phyloP scores from a whole-genome alignment of 2,113 vertebrate species.

The Burhinus bistriatus region DNA sequence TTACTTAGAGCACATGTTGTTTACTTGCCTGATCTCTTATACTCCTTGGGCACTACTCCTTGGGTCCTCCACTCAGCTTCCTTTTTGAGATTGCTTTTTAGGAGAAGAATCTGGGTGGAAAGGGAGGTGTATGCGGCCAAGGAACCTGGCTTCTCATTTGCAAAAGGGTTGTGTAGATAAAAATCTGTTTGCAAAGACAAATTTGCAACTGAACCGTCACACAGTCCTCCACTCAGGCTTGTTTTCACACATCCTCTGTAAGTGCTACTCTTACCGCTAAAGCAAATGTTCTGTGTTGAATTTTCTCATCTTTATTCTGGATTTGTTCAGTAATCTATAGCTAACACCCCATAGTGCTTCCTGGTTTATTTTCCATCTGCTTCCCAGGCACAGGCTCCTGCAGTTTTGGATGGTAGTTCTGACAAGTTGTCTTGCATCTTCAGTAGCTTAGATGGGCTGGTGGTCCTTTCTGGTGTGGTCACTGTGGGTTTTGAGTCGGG shows the following conservation, averaged over 20 bases:
- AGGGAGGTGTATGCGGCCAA: neutral
- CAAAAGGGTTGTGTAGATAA: neutral
- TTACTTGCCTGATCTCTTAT: neutral
- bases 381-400: neutral
- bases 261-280: neutral
- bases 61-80: too few relatives aligned
- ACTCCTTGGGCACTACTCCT: neutral
- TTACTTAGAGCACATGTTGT: neutral
- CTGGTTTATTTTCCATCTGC: neutral
- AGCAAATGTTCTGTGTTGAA: neutral
- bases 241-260: neutral
- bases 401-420: neutral
- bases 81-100: neutral
- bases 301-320: constrained; percentile 26
- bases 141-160: neutral
- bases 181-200: neutral
- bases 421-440: neutral
- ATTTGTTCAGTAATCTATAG: neutral
- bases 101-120: neutral
- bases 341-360: neutral
- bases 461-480: neutral
- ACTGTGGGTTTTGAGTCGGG: neutral
- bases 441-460: neutral
- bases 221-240: neutral
- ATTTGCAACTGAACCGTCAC: neutral